Conservation (phyloP, 1,140 invertebrate species). For the Zaprionus tsacasi region DNA sequence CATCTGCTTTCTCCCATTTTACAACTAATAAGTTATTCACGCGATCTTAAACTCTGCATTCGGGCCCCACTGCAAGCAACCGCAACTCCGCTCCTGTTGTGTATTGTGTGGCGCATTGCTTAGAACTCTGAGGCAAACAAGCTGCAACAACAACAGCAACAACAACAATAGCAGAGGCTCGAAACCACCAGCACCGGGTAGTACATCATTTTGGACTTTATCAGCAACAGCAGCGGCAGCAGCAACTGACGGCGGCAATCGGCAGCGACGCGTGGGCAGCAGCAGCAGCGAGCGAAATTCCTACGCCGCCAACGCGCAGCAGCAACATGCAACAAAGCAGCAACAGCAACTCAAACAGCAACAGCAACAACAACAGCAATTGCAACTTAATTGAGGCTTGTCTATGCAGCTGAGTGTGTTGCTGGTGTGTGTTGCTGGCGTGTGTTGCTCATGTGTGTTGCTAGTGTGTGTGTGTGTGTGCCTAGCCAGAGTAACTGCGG, state of each 20-base stretch:
- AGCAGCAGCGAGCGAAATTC: conserved; percentile 69
- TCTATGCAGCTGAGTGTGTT: conserved; percentile 56
- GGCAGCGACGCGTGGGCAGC: conserved; percentile 71
- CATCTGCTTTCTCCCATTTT: too few species aligned
- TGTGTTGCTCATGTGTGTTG: conserved; percentile 8
- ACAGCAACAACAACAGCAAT: conserved; percentile 58
- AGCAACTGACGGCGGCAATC: conserved; percentile 43
- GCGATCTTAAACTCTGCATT: neutral
- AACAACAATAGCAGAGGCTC: conserved; percentile 20
- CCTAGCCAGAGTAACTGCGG: conserved; percentile 70
- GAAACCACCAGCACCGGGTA: conserved; percentile 67
- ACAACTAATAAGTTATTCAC: too few species aligned
- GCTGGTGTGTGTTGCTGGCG: neutral
- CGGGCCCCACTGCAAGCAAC: neutral
- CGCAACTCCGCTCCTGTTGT: conserved; percentile 40
- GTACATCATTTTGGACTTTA: conserved; percentile 83
- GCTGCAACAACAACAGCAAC: conserved; percentile 14
- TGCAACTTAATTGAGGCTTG: conserved; percentile 82
- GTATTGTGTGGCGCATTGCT: conserved; percentile 10
- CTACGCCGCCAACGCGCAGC: conserved; percentile 69
- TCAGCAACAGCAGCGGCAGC: conserved; percentile 61
- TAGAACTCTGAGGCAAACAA: conserved; percentile 41
- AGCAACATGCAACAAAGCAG: conserved; percentile 5
- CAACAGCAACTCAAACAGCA: conserved; percentile 38
- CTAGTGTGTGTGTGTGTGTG: conserved; percentile 5